Percentiles rank a stretch among this genome's conserved stretches.
phyloP scores from a whole-genome alignment of 2,113 vertebrate species.

The Gobius niger region DNA sequence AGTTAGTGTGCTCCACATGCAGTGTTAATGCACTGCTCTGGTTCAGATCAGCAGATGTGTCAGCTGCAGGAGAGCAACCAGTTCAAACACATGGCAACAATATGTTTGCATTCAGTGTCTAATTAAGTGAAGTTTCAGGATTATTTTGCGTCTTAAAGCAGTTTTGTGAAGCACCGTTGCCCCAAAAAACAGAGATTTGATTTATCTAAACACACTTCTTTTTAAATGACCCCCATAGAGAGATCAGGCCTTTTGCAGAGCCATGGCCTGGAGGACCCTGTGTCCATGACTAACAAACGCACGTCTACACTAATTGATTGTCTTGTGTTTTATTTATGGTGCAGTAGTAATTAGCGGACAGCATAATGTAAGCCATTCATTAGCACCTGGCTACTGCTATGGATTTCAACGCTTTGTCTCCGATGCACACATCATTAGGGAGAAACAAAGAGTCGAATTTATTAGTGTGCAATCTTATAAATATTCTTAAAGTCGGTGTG shows the following conservation, averaged over 20 bases:
- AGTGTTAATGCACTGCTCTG: constrained; percentile 79
- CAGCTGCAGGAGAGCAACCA: constrained; percentile 60
- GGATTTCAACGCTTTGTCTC: constrained; percentile 80
- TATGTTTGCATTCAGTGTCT: constrained; percentile 70
- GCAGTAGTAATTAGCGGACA: constrained; percentile 79
- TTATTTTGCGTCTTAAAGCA: constrained; percentile 57
- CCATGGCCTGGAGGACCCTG: constrained; percentile 65
- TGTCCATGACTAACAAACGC: constrained; percentile 77
- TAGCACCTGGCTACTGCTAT: constrained; percentile 79
- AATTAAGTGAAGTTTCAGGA: constrained; percentile 62
- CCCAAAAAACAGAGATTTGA: constrained; percentile 65
- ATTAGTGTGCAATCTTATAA: constrained; percentile 77
- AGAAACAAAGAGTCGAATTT: constrained; percentile 79
- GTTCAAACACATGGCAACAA: constrained; percentile 66
- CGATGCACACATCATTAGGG: constrained; percentile 78
- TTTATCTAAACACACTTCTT: constrained; percentile 66
- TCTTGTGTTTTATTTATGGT: constrained; percentile 82
- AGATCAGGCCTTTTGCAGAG: constrained; percentile 58
- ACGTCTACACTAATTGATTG: constrained; percentile 80
- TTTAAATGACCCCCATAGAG: constrained; percentile 65
- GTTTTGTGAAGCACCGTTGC: constrained; percentile 48
- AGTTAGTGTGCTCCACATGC: constrained; percentile 76
- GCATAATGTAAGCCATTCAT: constrained; percentile 81
- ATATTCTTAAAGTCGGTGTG: constrained; percentile 79
- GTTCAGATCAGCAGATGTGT: constrained; percentile 71